Conservation (phyloP, 2,113 vertebrate genomes). For the Taurulus bubalis region DNA sequence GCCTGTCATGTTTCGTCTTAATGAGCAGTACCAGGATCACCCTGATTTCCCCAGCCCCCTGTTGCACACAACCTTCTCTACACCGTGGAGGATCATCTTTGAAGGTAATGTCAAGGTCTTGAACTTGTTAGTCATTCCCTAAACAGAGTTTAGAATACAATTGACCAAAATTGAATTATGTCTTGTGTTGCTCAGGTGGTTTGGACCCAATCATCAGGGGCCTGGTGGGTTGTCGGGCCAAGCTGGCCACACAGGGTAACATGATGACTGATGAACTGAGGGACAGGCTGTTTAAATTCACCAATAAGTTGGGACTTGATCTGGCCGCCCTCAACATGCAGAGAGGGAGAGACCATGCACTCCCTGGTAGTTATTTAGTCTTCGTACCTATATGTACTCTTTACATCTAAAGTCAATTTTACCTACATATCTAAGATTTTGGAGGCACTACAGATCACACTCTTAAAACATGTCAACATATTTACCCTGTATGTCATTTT, state of each 20-base stretch:
- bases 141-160: background rate
- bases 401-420: background rate
- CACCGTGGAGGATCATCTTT: conserved; percentile 87
- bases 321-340: conserved; percentile 87
- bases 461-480: background rate
- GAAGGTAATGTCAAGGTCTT: conserved; percentile 79
- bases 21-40: conserved; percentile 78
- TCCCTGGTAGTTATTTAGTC: conserved; percentile 81
- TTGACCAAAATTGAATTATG: background rate
- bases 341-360: conserved; percentile 84
- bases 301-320: conserved; percentile 74
- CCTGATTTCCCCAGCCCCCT: conserved; percentile 63
- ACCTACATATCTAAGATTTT: background rate
- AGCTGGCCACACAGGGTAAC: conserved; percentile 84
- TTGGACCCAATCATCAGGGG: conserved; percentile 86
- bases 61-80: conserved; percentile 84
- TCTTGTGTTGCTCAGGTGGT: conserved; percentile 80
- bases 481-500: background rate
- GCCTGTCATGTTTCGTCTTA: conserved; percentile 83
- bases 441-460: background rate
- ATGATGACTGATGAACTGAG: conserved; percentile 85
- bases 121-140: background rate
- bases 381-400: background rate
- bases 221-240: conserved; percentile 82
- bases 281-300: conserved; percentile 84